These are phyloP conservation scores for Willowsia nigromaculata DNA, from an alignment of 2,888 invertebrate species.

Conservation along the genomic window DNA sequence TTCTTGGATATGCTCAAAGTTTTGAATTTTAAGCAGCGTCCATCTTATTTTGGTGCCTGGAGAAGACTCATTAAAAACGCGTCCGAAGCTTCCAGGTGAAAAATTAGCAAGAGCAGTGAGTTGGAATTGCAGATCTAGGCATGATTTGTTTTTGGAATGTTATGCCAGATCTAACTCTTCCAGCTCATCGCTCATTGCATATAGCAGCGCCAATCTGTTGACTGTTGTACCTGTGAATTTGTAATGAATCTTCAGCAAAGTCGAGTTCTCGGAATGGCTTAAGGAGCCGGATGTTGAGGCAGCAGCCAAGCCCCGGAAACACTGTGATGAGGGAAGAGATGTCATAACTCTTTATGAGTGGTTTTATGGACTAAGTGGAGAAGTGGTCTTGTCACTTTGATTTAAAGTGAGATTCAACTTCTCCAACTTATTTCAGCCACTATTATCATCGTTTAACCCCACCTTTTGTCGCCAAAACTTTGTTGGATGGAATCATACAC, in stretches of 20 bases:
- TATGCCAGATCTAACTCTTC: conserved; percentile 89
- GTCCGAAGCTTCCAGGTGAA: background rate
- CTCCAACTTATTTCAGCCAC: conserved; percentile 86
- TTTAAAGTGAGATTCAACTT: conserved; percentile 87
- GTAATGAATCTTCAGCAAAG: background rate
- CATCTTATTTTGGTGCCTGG: too few relatives aligned
- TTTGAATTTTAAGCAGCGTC: too few relatives aligned
- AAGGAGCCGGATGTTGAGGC: conserved; percentile 49
- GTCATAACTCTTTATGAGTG: conserved; percentile 78
- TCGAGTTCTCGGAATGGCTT: background rate
- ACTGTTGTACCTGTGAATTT: background rate
- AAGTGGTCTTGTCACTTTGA: conserved; percentile 85
- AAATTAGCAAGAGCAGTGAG: conserved; percentile 80
- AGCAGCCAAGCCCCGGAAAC: conserved; percentile 15
- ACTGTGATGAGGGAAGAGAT: background rate
- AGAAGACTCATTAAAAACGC: too few relatives aligned
- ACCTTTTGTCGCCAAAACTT: background rate
- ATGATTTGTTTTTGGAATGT: conserved; percentile 80
- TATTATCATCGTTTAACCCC: conserved; percentile 58
- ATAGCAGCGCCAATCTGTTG: background rate
- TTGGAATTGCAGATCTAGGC: conserved; percentile 87
- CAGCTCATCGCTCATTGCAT: conserved; percentile 83
- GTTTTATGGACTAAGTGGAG: conserved; percentile 84
- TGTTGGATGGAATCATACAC: background rate
- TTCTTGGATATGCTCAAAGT: too few relatives aligned